phyloP scores from a whole-genome alignment of 2,113 vertebrate species.

The Phasianus colchicus region DNA sequence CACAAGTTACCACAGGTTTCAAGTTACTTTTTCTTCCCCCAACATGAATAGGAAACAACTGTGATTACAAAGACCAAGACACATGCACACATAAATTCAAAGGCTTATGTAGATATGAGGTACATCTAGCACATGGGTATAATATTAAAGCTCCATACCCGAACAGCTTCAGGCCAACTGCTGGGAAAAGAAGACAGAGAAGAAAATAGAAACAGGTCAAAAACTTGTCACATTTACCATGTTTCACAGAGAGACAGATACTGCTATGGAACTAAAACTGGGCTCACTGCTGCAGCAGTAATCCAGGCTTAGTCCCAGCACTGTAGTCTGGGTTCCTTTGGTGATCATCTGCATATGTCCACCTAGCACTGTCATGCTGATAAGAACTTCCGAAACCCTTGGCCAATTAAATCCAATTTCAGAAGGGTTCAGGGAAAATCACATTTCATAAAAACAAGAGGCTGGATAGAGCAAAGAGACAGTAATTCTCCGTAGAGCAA shows the following conservation, averaged over 20 bases:
- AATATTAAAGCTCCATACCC: not conserved
- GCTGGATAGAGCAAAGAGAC: not conserved
- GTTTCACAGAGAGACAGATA: not conserved
- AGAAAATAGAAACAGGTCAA: not conserved
- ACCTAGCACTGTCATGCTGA: not conserved
- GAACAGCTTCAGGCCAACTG: not conserved
- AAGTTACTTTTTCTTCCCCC: not conserved
- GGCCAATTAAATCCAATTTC: not conserved
- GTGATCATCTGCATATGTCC: fast-evolving
- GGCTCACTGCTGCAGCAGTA: not conserved
- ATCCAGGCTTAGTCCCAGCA: not conserved
- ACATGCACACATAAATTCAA: not conserved
- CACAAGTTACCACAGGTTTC: not conserved
- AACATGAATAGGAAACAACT: not conserved
- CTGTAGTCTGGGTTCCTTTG: not conserved
- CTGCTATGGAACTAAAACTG: not conserved
- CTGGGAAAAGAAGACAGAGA: not conserved
- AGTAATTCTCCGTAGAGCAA: not conserved
- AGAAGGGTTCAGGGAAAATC: not conserved
- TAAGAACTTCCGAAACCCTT: not conserved
- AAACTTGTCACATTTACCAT: fast-evolving
- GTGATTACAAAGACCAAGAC: not conserved
- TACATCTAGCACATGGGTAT: not conserved
- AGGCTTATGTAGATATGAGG: not conserved
- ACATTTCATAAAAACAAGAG: not conserved